These are phyloP conservation scores for Megamerina dolium DNA, from an alignment of 2,888 invertebrate genomes.

Conservation along the genomic window DNA sequence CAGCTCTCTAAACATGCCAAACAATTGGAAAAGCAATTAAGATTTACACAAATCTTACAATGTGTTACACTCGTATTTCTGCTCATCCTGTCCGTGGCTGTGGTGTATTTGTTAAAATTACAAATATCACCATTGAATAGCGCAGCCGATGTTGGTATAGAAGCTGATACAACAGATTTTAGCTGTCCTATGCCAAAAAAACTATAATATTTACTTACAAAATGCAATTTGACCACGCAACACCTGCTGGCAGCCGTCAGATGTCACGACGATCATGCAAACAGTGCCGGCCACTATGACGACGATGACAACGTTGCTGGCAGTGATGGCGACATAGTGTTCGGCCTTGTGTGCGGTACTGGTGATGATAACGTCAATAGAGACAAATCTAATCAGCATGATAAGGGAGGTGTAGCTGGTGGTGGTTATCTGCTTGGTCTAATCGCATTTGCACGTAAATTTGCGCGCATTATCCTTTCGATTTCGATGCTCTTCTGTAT, in stretches of 20 bases:
- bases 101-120: constrained; percentile 49
- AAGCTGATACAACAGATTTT: not conserved
- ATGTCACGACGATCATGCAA: constrained; percentile 17
- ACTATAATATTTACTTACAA: constrained; percentile 42
- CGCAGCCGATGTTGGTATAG: constrained; percentile 10
- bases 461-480: constrained; percentile 37
- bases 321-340: constrained; percentile 14
- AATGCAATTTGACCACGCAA: constrained; percentile 40
- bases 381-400: constrained; percentile 24
- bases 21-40: constrained; percentile 52
- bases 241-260: constrained; percentile 24
- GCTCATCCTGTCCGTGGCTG: constrained; percentile 45
- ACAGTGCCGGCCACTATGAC: constrained; percentile 13
- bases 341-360: constrained; percentile 3
- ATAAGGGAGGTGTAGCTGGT: constrained; percentile 34
- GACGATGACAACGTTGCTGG: constrained; percentile 11
- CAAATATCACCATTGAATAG: constrained; percentile 28
- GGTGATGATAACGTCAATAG: constrained; percentile 14
- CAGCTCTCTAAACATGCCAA: constrained; percentile 45
- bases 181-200: constrained; percentile 1
- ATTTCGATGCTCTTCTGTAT: constrained; percentile 36
- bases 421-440: constrained; percentile 39
- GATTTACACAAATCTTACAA: constrained; percentile 52
- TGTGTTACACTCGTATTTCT: constrained; percentile 52
- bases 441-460: constrained; percentile 41